Percentiles rank a stretch among this genome's conserved stretches.
These are phyloP conservation scores for Hybos culiciformis DNA, from an alignment of 2,888 invertebrate species.

Conservation along the genomic window DNA sequence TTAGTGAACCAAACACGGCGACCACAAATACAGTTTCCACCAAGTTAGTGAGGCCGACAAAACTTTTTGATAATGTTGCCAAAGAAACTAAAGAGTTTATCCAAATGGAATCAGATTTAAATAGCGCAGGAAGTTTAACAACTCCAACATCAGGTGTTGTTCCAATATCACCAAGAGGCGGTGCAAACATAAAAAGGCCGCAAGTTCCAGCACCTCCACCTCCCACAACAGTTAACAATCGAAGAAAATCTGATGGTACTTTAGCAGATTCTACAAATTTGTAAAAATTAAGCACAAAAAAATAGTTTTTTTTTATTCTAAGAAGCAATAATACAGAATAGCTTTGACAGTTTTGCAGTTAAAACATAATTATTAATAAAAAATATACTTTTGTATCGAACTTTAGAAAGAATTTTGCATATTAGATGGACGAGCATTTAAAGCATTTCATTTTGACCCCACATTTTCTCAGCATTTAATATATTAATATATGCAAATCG, in stretches of 20 bases:
- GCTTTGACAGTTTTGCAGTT: no score
- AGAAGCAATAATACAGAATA: no score
- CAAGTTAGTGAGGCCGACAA: background rate
- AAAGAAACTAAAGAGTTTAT: slow-evolving; percentile 10
- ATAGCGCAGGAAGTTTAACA: background rate
- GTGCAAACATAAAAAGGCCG: slow-evolving; percentile 16
- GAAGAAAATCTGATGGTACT: slow-evolving; percentile 13
- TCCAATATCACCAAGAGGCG: slow-evolving; percentile 16
- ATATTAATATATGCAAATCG: no score
- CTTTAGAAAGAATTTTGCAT: no score
- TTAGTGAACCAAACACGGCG: background rate
- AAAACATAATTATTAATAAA: no score
- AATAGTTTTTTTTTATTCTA: background rate
- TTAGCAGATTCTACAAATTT: slow-evolving; percentile 15
- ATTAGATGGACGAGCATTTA: no score
- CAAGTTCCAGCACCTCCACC: slow-evolving; percentile 17
- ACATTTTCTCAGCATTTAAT: no score
- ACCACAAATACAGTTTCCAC: slow-evolving; percentile 1
- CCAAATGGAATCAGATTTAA: background rate
- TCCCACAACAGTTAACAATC: slow-evolving; percentile 16
- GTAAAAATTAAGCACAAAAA: slow-evolving; percentile 5
- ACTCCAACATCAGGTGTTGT: slow-evolving; percentile 10
- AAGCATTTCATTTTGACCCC: no score
- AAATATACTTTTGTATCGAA: no score
- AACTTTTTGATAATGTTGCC: slow-evolving; percentile 7